Evolutionary conservation across 2,888 invertebrate genomes (phyloP).

Genomic region (Yponomeuta sedellus): DNA sequence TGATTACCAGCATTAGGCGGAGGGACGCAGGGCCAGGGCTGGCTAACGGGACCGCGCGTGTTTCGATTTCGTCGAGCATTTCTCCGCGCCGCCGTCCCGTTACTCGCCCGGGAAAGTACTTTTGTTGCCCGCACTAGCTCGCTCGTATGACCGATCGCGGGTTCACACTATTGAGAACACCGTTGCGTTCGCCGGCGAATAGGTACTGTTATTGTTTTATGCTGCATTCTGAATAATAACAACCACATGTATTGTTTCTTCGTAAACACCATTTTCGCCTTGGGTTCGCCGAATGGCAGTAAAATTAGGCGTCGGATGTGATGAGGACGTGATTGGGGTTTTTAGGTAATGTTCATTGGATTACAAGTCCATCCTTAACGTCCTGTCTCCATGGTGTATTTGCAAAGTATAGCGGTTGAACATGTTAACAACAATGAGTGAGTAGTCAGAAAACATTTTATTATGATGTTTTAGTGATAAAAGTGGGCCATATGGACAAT

Average conservation of each 20-base stretch:
- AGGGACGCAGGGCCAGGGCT: slow-evolving; percentile 40
- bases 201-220: slow-evolving; percentile 17
- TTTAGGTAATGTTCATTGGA: too few species aligned
- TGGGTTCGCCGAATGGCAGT: not conserved
- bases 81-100: slow-evolving; percentile 74
- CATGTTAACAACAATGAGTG: too few species aligned
- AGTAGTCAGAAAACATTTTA: too few species aligned
- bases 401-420: too few species aligned
- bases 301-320: not conserved
- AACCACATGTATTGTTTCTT: slow-evolving; percentile 10
- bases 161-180: slow-evolving; percentile 66
- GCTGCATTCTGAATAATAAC: slow-evolving; percentile 12
- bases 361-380: too few species aligned
- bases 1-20: slow-evolving; percentile 14
- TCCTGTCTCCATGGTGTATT: too few species aligned
- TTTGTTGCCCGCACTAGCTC: slow-evolving; percentile 40
- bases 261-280: not conserved
- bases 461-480: too few species aligned
- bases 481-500: too few species aligned
- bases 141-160: slow-evolving; percentile 51
- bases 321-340: not conserved
- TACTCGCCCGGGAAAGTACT: slow-evolving; percentile 72
- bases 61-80: slow-evolving; percentile 78
- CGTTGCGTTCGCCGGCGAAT: slow-evolving; percentile 39
- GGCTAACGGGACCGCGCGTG: slow-evolving; percentile 67